A percentile compares a stretch with the other conserved stretches of the same genome.
These are phyloP conservation scores for Micromussa lordhowensis DNA, from an alignment of 92 coral and sea anemone genomes.

Conservation along the genomic window DNA sequence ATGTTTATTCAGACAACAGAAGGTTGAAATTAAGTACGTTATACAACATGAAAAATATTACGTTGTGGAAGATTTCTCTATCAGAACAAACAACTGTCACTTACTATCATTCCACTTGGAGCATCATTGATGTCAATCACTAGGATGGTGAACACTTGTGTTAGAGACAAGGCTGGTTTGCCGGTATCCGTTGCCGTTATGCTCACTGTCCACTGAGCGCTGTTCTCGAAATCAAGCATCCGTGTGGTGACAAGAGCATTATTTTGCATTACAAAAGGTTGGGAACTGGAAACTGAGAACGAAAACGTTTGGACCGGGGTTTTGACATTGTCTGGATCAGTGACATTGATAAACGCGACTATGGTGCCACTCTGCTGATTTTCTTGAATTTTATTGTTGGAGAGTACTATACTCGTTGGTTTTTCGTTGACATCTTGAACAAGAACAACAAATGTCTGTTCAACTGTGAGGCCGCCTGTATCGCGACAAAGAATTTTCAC, in stretches of 20 bases:
- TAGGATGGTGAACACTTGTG: slow-evolving; percentile 68
- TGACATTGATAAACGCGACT: slow-evolving; percentile 69
- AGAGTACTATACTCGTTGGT: slow-evolving; percentile 72
- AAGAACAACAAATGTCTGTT: slow-evolving; percentile 57
- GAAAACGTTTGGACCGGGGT: slow-evolving; percentile 68
- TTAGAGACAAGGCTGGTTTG: slow-evolving; percentile 57
- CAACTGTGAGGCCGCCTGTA: slow-evolving; percentile 67
- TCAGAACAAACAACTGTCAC: neutral
- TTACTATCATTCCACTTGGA: slow-evolving; percentile 78
- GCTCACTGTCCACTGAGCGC: slow-evolving; percentile 75
- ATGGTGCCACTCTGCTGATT: slow-evolving; percentile 56
- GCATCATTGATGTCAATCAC: slow-evolving; percentile 83
- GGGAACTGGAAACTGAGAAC: slow-evolving; percentile 43
- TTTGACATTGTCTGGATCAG: slow-evolving; percentile 85
- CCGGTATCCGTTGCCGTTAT: slow-evolving; percentile 81
- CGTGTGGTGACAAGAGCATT: slow-evolving; percentile 70
- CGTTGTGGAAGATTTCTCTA: neutral
- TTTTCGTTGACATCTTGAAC: slow-evolving; percentile 86
- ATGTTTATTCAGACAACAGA: neutral
- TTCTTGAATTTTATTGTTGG: slow-evolving; percentile 71
- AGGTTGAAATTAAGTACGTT: neutral
- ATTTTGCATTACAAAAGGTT: slow-evolving; percentile 73
- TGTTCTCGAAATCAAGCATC: slow-evolving; percentile 75
- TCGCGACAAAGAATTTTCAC: slow-evolving; percentile 83
- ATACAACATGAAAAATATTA: neutral